phyloP scores from a whole-genome alignment of 2,888 invertebrate species.

The Apomyelois bistriatella region DNA sequence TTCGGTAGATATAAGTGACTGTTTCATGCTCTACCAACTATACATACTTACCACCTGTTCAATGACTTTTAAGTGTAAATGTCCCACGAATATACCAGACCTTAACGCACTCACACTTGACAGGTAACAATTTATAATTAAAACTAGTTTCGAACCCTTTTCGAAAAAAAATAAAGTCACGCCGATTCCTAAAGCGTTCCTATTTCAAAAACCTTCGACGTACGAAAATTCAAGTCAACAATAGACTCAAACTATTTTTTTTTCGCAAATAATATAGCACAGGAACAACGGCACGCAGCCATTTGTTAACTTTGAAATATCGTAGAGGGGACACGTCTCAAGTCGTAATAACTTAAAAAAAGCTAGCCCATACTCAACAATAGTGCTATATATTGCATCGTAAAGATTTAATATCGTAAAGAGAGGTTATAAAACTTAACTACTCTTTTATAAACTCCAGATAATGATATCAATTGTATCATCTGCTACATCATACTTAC shows the following conservation, averaged over 20 bases:
- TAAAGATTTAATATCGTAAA: constrained; percentile 28
- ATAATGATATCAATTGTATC: constrained; percentile 20
- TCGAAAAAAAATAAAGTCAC: constrained; percentile 39
- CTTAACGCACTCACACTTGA: neutral
- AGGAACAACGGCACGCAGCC: constrained; percentile 47
- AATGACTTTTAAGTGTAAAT: neutral
- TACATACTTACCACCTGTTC: neutral
- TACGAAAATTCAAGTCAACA: constrained; percentile 35
- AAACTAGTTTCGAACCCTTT: constrained; percentile 34
- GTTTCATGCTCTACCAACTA: neutral
- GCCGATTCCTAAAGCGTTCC: constrained; percentile 41
- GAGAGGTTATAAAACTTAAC: constrained; percentile 37
- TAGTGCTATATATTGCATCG: constrained; percentile 20
- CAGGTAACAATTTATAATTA: constrained; percentile 35
- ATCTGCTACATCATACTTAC: constrained; percentile 13
- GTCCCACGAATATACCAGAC: neutral
- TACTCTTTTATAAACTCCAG: constrained; percentile 38
- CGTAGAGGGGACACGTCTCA: constrained; percentile 37
- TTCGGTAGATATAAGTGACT: no score
- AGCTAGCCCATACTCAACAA: constrained; percentile 3
- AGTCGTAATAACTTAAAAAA: constrained; percentile 19
- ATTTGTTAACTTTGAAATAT: constrained; percentile 42
- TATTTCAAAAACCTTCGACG: constrained; percentile 36
- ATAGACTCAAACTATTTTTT: constrained; percentile 44
- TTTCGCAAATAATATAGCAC: constrained; percentile 53